Conservation (phyloP, 2,888 invertebrate genomes). For the Platynereis dumerilii region DNA sequence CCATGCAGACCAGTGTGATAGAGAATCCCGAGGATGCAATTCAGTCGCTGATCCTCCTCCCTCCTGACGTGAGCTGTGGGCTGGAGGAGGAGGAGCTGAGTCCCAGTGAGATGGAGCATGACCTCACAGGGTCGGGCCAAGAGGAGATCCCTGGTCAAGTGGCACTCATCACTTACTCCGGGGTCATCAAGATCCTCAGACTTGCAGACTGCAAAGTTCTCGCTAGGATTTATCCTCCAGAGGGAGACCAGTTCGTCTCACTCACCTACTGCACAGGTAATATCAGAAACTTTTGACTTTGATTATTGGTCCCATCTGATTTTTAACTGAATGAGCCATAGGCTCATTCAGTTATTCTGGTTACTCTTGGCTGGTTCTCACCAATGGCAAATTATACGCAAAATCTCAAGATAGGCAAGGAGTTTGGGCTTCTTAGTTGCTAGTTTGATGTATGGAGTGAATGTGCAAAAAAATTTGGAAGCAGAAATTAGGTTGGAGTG, state of each 20-base stretch:
- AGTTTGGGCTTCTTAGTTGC: too few relatives aligned
- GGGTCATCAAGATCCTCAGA: slow-evolving; percentile 76
- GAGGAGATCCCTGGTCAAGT: slow-evolving; percentile 64
- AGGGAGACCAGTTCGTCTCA: slow-evolving; percentile 71
- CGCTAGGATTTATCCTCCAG: slow-evolving; percentile 67
- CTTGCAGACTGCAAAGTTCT: slow-evolving; percentile 75
- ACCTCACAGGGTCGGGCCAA: background rate
- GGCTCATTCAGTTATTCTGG: too few relatives aligned
- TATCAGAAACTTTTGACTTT: too few relatives aligned
- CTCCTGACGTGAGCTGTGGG: slow-evolving; percentile 46
- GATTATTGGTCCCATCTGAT: background rate
- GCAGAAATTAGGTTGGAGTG: too few relatives aligned
- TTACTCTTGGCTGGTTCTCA: too few relatives aligned
- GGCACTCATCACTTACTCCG: slow-evolving; percentile 78
- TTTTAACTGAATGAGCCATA: too few relatives aligned
- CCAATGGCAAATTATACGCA: too few relatives aligned
- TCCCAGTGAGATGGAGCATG: slow-evolving; percentile 56
- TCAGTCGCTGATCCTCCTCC: slow-evolving; percentile 47
- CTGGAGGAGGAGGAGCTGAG: slow-evolving; percentile 46
- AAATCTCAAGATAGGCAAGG: too few relatives aligned
- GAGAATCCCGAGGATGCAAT: slow-evolving; percentile 42
- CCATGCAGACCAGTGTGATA: slow-evolving; percentile 64
- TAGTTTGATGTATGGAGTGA: too few relatives aligned
- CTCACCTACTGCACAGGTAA: slow-evolving; percentile 84
- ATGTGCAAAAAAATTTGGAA: too few relatives aligned